These are phyloP conservation scores for Zaprionus obscuricornis DNA, from an alignment of 2,888 invertebrate species.

Conservation along the genomic window DNA sequence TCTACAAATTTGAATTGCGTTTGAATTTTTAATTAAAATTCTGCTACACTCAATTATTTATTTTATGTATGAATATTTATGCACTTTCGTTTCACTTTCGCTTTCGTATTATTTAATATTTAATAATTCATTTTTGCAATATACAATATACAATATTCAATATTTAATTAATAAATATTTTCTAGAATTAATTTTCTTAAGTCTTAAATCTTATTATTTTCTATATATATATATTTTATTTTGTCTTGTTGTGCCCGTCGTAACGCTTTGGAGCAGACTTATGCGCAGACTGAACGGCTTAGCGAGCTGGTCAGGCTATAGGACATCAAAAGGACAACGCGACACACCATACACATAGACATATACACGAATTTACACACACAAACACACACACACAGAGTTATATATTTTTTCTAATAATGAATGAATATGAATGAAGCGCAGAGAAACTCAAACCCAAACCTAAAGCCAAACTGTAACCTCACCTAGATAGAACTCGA, in stretches of 20 bases:
- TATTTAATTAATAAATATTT: background rate
- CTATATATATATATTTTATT: conserved; percentile 4
- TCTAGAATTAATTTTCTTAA: background rate
- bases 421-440: conserved; percentile 80
- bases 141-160: too few species aligned
- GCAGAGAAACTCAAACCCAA: conserved; percentile 33
- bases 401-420: conserved; percentile 79
- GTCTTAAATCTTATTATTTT: background rate
- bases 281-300: conserved; percentile 81
- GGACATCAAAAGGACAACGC: conserved; percentile 27
- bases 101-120: background rate
- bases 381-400: conserved; percentile 11
- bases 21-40: background rate
- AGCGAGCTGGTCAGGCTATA: conserved; percentile 50
- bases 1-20: conserved; percentile 53
- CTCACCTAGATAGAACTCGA: conserved; percentile 46
- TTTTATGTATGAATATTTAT: too few species aligned
- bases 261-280: conserved; percentile 78
- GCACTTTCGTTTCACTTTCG: background rate
- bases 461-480: conserved; percentile 21
- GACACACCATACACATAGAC: conserved; percentile 45
- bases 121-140: too few species aligned
- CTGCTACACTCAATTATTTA: too few species aligned
- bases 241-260: conserved; percentile 43
- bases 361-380: background rate